phyloP scores from a whole-genome alignment of 2,888 invertebrate genomes.

The Mellilla xanthometata region DNA sequence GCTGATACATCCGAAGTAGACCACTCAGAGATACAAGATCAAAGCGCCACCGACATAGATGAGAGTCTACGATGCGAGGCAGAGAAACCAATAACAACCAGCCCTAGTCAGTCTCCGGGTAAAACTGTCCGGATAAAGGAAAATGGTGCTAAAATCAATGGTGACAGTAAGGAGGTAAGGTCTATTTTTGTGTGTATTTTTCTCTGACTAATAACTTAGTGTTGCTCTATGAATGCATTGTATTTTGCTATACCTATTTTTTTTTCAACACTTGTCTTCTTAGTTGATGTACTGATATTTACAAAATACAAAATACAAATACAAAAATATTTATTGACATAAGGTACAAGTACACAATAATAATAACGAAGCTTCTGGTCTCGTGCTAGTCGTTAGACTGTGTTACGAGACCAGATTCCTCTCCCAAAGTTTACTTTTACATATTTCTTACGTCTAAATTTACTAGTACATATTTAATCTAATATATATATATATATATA shows the following conservation, averaged over 20 bases:
- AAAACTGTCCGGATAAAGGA: conserved; percentile 74
- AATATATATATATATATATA: no score
- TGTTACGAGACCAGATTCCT: no score
- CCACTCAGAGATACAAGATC: conserved; percentile 21
- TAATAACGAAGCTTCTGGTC: no score
- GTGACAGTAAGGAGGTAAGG: conserved; percentile 58
- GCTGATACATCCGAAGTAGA: conserved; percentile 32
- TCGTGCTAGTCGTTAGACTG: no score
- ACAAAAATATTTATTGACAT: no score
- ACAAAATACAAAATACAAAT: no score
- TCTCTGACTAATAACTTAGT: conserved; percentile 26
- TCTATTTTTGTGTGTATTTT: conserved; percentile 12
- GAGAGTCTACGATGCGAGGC: conserved; percentile 35
- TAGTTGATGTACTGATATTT: no score
- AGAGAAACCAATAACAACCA: conserved; percentile 44
- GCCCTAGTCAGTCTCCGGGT: conserved; percentile 65
- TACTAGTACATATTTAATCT: no score
- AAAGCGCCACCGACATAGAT: conserved; percentile 34
- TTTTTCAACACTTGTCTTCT: no score
- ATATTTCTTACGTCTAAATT: no score
- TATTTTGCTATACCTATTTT: conserved; percentile 8
- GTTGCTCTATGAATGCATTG: conserved; percentile 10
- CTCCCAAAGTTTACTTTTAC: no score
- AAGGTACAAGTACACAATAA: no score
- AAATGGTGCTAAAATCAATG: conserved; percentile 64